Conservation (phyloP, 2,113 vertebrate species). For the Platysteira castanea region DNA sequence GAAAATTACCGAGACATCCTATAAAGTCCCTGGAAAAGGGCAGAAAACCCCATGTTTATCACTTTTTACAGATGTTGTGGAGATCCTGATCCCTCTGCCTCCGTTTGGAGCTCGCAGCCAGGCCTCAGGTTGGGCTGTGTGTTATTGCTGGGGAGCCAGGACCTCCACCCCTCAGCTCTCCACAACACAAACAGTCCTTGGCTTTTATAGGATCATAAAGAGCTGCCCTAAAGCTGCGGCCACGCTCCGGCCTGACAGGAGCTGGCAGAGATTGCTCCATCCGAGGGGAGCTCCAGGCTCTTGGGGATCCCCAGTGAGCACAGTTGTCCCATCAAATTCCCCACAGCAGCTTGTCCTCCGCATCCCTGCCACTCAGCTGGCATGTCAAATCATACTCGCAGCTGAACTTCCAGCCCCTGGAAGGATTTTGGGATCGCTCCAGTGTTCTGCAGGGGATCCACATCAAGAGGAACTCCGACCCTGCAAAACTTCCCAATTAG, state of each 20-base stretch:
- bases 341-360: neutral
- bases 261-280: neutral
- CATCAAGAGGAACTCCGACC: neutral
- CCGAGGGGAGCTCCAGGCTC: neutral
- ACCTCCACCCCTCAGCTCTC: slow-evolving; percentile 24
- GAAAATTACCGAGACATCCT: neutral
- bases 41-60: neutral
- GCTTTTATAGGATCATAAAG: slow-evolving; percentile 39
- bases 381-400: neutral
- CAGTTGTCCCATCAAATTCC: neutral
- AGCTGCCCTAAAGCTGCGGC: neutral
- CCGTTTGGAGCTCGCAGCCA: neutral
- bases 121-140: slow-evolving; percentile 27
- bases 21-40: neutral
- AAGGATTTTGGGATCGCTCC: neutral
- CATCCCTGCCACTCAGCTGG: neutral
- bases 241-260: neutral
- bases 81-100: neutral
- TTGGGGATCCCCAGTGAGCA: neutral
- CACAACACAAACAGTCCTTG: slow-evolving; percentile 28
- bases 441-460: neutral
- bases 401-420: neutral
- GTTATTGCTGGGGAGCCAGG: slow-evolving; percentile 30
- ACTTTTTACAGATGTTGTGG: neutral
- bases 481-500: neutral